Evolutionary conservation across 1,140 invertebrate genomes (phyloP).

Genomic region (Caerostris darwini): DNA sequence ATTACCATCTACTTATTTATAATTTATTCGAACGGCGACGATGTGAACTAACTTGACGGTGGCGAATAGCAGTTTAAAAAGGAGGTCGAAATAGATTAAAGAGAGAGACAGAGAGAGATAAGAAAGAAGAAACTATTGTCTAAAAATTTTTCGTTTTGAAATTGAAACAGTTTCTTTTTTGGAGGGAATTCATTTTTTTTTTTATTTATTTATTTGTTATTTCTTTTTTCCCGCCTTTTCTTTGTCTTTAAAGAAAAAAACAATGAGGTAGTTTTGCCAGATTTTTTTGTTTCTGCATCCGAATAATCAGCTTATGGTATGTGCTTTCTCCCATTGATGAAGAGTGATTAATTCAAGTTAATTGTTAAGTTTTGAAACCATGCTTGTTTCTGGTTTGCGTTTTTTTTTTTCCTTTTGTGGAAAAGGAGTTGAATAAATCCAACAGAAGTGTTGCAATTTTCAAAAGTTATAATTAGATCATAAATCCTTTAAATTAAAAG

Average conservation of each 20-base stretch:
- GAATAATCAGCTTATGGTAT: neutral
- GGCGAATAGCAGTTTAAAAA: slow-evolving; percentile 14
- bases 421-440: neutral
- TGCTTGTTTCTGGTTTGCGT: neutral
- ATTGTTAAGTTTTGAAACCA: slow-evolving; percentile 16
- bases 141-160: slow-evolving; percentile 63
- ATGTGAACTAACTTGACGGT: slow-evolving; percentile 43
- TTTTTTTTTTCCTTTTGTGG: no score
- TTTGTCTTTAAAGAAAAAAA: neutral
- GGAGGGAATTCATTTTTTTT: no score
- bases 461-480: slow-evolving; percentile 29
- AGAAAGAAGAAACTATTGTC: slow-evolving; percentile 22
- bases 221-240: no score
- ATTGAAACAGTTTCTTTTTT: no score
- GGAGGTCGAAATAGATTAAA: slow-evolving; percentile 54
- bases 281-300: no score
- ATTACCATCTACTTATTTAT: slow-evolving; percentile 65
- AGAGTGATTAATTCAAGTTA: slow-evolving; percentile 30
- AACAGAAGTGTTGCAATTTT: neutral
- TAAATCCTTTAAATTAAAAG: slow-evolving; percentile 13
- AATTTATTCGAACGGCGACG: slow-evolving; percentile 66
- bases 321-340: neutral
- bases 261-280: neutral
- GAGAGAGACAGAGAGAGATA: no score
- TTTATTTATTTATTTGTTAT: no score